phyloP scores from a whole-genome alignment of 2,113 vertebrate species.

The Arvicanthis niloticus region DNA sequence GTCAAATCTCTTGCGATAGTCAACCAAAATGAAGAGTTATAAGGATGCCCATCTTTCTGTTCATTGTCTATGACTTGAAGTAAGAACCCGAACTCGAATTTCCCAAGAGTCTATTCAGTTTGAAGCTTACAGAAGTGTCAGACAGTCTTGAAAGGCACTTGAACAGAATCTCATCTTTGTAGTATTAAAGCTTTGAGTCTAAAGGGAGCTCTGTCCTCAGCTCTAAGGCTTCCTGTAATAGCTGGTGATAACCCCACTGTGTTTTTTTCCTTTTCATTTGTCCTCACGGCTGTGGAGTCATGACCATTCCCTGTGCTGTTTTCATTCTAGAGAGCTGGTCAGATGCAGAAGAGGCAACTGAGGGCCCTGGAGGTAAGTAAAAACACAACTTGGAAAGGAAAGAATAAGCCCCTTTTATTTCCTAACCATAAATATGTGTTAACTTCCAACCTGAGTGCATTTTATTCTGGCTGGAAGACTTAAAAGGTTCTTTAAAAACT shows the following conservation, averaged over 20 bases:
- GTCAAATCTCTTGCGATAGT: slow-evolving; percentile 25
- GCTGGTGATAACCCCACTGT: slow-evolving; percentile 26
- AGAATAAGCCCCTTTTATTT: background rate
- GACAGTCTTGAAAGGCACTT: background rate
- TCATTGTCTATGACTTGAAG: slow-evolving; percentile 20
- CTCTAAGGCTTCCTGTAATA: slow-evolving; percentile 49
- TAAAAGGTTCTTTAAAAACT: background rate
- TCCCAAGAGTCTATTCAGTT: background rate
- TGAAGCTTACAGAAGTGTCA: background rate
- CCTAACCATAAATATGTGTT: background rate
- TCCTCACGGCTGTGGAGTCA: background rate
- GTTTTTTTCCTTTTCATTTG: background rate
- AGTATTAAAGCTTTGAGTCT: background rate
- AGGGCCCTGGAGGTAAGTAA: slow-evolving; percentile 46
- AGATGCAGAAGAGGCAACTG: slow-evolving; percentile 12
- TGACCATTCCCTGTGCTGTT: slow-evolving; percentile 27
- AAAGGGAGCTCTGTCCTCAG: slow-evolving; percentile 25
- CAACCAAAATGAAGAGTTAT: background rate
- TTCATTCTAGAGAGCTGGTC: slow-evolving; percentile 50
- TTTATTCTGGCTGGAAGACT: slow-evolving; percentile 51
- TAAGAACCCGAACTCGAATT: slow-evolving; percentile 3
- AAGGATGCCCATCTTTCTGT: background rate
- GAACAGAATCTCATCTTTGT: background rate
- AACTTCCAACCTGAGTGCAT: slow-evolving; percentile 43
- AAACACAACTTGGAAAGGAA: slow-evolving; percentile 59